phyloP scores from a whole-genome alignment of 1,140 invertebrate genomes.

The Eurytemora carolleeae region DNA sequence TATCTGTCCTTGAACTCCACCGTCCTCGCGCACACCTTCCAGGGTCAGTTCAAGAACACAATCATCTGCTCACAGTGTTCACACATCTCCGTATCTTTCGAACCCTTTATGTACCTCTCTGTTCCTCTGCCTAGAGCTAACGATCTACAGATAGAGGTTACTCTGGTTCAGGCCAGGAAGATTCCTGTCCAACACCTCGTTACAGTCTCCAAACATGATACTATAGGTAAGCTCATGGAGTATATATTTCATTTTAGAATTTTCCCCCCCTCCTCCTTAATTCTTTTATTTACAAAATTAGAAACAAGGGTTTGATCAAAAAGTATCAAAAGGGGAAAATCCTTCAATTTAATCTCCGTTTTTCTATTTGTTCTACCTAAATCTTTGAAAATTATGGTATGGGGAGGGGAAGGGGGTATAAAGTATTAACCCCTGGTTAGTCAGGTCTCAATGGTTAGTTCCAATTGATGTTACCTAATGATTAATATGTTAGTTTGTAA shows the following conservation, averaged over 20 bases:
- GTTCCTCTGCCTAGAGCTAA: conserved; percentile 36
- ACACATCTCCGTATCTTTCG: conserved; percentile 44
- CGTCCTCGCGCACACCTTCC: conserved; percentile 35
- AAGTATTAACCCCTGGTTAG: no score
- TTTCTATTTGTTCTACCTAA: no score
- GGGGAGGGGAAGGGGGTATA: no score
- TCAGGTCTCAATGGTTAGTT: no score
- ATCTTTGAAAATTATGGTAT: no score
- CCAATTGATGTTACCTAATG: no score
- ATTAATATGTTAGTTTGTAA: no score
- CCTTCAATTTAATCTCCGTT: no score
- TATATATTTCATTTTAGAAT: background rate
- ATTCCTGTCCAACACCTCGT: background rate
- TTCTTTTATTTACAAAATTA: no score
- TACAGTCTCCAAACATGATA: background rate
- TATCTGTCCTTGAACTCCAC: conserved; percentile 39
- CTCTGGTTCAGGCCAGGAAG: background rate
- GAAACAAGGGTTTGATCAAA: no score
- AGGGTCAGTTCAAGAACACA: conserved; percentile 45
- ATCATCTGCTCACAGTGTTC: conserved; percentile 42
- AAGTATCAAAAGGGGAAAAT: no score
- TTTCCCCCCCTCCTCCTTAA: no score
- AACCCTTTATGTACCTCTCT: conserved; percentile 53
- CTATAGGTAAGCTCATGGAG: background rate
- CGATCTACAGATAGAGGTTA: background rate